Evolutionary conservation across 2,888 invertebrate species (phyloP), one percentile per base, ranked within the genome.

Genomic region (Hemithea aestivaria): DNA sequence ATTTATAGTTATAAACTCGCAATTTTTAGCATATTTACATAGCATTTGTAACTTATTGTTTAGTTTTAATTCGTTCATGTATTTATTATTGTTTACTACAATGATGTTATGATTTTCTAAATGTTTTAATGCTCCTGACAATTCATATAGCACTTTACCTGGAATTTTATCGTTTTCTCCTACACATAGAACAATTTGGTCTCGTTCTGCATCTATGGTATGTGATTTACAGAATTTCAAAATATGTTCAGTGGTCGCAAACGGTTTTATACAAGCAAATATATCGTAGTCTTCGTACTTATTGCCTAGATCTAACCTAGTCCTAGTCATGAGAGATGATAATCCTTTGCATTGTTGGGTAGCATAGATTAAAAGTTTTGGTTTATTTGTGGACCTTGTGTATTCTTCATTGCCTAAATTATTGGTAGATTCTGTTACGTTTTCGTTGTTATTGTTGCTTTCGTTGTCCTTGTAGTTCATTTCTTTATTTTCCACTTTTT

Each of bases 61-160:
- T 6, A 27, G 16, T 27, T 16, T 27, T 7, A 8, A 8, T 6
- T 16, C 11, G 8, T 27, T 8, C 8, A 27, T 6, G 16, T 27
- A 11, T 27, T 6, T 20, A 20, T 27, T 27, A 11, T 27, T 8
- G 8, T 27, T 27, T 58, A 34, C 20, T 12, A 34, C 11, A 5
- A 27, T 22, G 2, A 34, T 34, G 27, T 34, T 34, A 12, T 27
- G 27, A 7, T 22, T 22, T 11, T 34, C 21, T n/a, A 34, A 22
- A 8, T 7, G 16, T 21, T 34, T 34, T 5, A 34, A 11, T 1
- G 27, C 27, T 6, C 27, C 27, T 4, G 27, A 35, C 0, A 35
- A 4, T 7, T 35, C 35, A 23, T 35, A 27, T 3, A 35, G 5
- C 8, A 35, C 7, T 20, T 20, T 35, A 12, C 27, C 22, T 1